phyloP scores from a whole-genome alignment of 2,888 invertebrate species.

The Eupithecia exiguata region DNA sequence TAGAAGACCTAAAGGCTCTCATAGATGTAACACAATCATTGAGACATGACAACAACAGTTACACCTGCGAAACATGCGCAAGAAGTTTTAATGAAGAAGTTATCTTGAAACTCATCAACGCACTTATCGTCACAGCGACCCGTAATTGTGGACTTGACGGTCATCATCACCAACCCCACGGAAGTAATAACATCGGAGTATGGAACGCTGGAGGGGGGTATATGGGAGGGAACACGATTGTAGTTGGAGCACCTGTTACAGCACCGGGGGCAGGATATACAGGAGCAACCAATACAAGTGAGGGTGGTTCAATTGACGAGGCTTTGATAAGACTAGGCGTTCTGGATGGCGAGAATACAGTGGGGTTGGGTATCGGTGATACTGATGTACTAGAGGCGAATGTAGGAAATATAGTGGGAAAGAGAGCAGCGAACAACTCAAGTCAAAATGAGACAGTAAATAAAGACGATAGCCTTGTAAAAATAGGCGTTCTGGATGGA shows the following conservation, averaged over 20 bases:
- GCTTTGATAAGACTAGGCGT: constrained; percentile 8
- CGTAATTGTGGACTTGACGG: constrained; percentile 49
- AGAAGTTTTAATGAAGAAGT: constrained; percentile 60
- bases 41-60: constrained; percentile 36
- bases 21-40: constrained; percentile 47
- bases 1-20: constrained; percentile 52
- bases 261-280: constrained; percentile 6
- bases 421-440: neutral
- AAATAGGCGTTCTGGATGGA: neutral
- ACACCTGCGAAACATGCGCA: constrained; percentile 26
- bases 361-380: constrained; percentile 9
- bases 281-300: constrained; percentile 1
- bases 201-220: constrained; percentile 28
- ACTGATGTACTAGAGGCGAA: constrained; percentile 15
- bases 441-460: neutral
- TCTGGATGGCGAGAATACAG: constrained; percentile 1
- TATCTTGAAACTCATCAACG: constrained; percentile 68
- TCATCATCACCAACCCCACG: constrained; percentile 9
- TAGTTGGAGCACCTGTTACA: constrained; percentile 6
- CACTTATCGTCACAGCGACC: constrained; percentile 63
- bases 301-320: neutral
- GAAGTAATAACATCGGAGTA: constrained; percentile 27
- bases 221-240: constrained; percentile 16
- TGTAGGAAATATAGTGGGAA: constrained; percentile 6
- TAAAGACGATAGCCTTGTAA: neutral